Base-by-base conservation (phyloP, 2,888 invertebrate species). In the Tetramorium bicarinatum region DNA sequence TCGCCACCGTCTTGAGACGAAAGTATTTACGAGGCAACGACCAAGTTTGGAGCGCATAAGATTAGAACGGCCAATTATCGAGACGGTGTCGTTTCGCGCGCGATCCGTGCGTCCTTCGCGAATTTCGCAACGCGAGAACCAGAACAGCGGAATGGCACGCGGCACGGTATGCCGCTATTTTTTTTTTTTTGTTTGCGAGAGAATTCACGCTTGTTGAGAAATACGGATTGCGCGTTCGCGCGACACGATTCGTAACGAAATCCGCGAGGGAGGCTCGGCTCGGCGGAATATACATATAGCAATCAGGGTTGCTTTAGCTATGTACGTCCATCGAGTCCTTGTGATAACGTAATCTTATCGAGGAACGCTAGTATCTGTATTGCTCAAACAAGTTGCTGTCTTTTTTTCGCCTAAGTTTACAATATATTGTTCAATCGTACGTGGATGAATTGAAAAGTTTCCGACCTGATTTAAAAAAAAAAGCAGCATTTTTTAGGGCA, bases 261-360 rank as follows among this genome's bases (percentile, higher is more conserved):
- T 18, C 29, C 18, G 11, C 2, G 18, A 44, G 25, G 56, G 41
- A 25, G 38, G 41, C 25, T 25, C 13, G n/a, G 47, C 8, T 34
- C 29, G 11, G 11, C 1, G 44, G 44, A 41, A 41, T 47, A 3
- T 66, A n/a, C n/a, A n/a, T 11, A 9, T 15, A 15, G 21, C 38
- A 52, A 76, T 52, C 11, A 25, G 7, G 38, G 52, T 76, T 64
- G 18, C 13, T 41, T 67, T 54, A 67, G 4, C 21, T 76, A 25
- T 21, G 9, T 44, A 74, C 34, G 49, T 49, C 15, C 21, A 34
- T 44, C 25, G 29, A 44, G 41, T 74, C 18, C n/a, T 74, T 15
- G 18, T 9, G 52, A 64, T 52, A 76, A 66, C 21, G 18, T 38
- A 64, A 76, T 76, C 66, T 76, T 76, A 66, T 76, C 38, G n/a